phyloP scores from a whole-genome alignment of 2,888 invertebrate genomes.

The Muschampia plurimacula region DNA sequence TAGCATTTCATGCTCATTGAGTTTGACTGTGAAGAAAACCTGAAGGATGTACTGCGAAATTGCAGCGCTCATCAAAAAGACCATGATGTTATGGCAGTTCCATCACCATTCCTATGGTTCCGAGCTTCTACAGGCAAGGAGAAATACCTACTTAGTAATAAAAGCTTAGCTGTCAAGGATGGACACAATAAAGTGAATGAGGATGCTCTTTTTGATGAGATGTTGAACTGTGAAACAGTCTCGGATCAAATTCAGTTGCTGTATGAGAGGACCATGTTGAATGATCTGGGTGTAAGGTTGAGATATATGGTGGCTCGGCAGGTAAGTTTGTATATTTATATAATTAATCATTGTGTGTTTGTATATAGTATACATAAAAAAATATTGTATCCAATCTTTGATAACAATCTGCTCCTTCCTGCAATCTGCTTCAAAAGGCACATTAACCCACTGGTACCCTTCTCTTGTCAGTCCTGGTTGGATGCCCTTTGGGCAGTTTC shows the following conservation, averaged over 20 bases:
- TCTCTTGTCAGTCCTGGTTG: too few species aligned
- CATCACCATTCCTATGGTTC: conserved; percentile 91
- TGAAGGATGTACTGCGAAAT: conserved; percentile 82
- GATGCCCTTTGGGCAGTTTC: too few species aligned
- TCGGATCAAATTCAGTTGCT: conserved; percentile 89
- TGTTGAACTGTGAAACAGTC: conserved; percentile 80
- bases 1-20: conserved; percentile 92
- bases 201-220: conserved; percentile 70
- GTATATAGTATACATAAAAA: too few species aligned
- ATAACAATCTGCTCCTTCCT: too few species aligned
- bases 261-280: conserved; percentile 87
- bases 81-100: conserved; percentile 86
- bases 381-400: too few species aligned
- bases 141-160: conserved; percentile 47
- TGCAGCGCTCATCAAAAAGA: conserved; percentile 86
- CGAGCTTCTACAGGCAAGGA: conserved; percentile 71
- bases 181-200: conserved; percentile 76
- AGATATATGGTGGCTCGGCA: conserved; percentile 92
- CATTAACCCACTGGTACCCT: too few species aligned
- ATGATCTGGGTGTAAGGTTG: conserved; percentile 90
- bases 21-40: conserved; percentile 84
- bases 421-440: too few species aligned
- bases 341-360: too few species aligned
- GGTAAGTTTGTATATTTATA: conserved; percentile 58
- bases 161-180: conserved; percentile 64